Conservation (phyloP, 2,797 vertebrate genomes). For the Coranthus polyacanthus region DNA sequence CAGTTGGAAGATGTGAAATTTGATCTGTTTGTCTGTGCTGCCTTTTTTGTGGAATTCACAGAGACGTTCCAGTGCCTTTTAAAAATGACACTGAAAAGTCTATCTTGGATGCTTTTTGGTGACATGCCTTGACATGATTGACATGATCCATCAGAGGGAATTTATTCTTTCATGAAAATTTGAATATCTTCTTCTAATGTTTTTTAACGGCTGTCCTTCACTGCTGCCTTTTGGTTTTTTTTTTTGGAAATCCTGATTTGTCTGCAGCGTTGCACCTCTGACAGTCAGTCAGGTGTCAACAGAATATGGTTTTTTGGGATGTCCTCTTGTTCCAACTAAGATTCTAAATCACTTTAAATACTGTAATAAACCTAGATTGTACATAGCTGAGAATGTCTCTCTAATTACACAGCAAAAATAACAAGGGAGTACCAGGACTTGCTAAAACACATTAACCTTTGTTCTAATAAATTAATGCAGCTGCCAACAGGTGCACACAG, state of each 20-base stretch:
- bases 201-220: conserved; percentile 2
- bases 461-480: too few relatives aligned
- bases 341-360: not conserved
- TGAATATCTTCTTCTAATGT: not conserved
- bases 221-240: not conserved
- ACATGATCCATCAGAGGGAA: conserved; percentile 1
- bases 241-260: not conserved
- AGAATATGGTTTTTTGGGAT: conserved; percentile 1
- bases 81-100: conserved; percentile 9
- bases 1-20: not conserved
- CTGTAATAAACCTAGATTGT: too few relatives aligned
- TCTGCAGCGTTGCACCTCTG: too few relatives aligned
- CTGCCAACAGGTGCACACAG: too few relatives aligned
- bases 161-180: too few relatives aligned
- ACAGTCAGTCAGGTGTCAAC: not conserved
- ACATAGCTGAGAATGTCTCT: too few relatives aligned
- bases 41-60: conserved; percentile 1
- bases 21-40: conserved; percentile 4
- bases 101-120: too few relatives aligned
- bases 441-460: too few relatives aligned
- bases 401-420: too few relatives aligned
- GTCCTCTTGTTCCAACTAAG: not conserved
- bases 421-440: too few relatives aligned
- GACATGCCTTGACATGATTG: conserved; percentile 16
- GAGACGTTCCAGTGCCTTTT: not conserved